Conservation (phyloP, 2,113 vertebrate genomes). For the Coptodon bakossiorum region DNA sequence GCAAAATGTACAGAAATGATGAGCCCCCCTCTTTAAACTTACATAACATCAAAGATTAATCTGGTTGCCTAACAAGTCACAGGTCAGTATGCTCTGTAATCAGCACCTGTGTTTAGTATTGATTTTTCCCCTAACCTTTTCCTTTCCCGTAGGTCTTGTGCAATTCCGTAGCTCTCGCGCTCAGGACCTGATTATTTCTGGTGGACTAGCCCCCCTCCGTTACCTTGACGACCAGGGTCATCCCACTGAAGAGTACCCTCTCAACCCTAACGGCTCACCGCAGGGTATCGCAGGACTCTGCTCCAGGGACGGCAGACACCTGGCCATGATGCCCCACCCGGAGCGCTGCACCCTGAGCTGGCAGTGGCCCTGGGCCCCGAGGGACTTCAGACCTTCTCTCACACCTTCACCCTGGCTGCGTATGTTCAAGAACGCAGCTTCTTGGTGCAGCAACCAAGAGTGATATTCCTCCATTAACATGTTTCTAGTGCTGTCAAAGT, state of each 20-base stretch:
- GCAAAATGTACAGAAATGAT: neutral
- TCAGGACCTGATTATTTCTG: slow-evolving; percentile 54
- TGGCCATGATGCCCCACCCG: slow-evolving; percentile 90
- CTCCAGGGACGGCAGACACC: slow-evolving; percentile 81
- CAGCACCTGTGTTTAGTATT: slow-evolving; percentile 5
- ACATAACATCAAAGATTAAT: neutral
- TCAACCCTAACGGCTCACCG: slow-evolving; percentile 86
- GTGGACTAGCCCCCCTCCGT: slow-evolving; percentile 73
- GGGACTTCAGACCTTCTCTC: slow-evolving; percentile 58
- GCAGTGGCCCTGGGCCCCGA: slow-evolving; percentile 88
- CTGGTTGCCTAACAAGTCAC: neutral
- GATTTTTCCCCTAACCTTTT: neutral
- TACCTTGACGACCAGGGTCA: slow-evolving; percentile 80
- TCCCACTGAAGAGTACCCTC: slow-evolving; percentile 80
- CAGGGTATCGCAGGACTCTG: slow-evolving; percentile 79
- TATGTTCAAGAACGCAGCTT: slow-evolving; percentile 82
- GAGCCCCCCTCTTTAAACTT: neutral
- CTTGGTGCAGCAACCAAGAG: slow-evolving; percentile 69
- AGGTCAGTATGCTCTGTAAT: neutral
- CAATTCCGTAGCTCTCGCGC: slow-evolving; percentile 72
- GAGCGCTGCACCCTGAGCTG: slow-evolving; percentile 83
- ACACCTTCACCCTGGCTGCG: slow-evolving; percentile 78
- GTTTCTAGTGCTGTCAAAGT: neutral
- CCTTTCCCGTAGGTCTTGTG: slow-evolving; percentile 74
- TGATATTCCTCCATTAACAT: neutral